Percentiles rank a stretch among this genome's conserved stretches.
These are phyloP conservation scores for Gallinago nigripennis DNA, from an alignment of 2,797 vertebrate species.

Conservation along the genomic window DNA sequence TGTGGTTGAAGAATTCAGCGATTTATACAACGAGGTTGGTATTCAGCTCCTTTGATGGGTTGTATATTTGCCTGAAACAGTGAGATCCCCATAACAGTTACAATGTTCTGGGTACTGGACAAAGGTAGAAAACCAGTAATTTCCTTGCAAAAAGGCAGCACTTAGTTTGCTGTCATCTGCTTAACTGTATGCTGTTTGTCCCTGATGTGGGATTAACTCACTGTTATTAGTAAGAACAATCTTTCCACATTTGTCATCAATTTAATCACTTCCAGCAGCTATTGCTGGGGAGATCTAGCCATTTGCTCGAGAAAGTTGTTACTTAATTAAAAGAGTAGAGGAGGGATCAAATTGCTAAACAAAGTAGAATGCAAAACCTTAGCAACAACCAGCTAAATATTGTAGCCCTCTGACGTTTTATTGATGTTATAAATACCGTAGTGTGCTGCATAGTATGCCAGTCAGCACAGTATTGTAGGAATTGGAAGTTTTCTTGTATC, in stretches of 20 bases:
- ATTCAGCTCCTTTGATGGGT: background rate
- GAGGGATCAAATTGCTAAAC: background rate
- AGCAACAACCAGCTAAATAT: conserved; percentile 31
- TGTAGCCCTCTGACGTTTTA: background rate
- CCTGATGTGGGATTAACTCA: background rate
- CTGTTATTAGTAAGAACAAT: background rate
- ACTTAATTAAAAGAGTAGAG: background rate
- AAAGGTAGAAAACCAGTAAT: background rate
- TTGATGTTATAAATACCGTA: background rate
- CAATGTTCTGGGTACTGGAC: accelerated
- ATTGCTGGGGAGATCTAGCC: background rate
- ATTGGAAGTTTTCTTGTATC: background rate
- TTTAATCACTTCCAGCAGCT: background rate
- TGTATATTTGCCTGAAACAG: background rate
- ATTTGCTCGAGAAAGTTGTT: background rate
- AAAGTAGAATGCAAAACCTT: background rate
- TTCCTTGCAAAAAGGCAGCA: background rate
- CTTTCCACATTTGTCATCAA: background rate
- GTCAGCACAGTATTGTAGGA: background rate
- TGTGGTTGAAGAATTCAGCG: conserved; percentile 99
- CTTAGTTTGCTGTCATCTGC: background rate
- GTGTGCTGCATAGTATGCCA: background rate
- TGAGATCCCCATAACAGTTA: background rate
- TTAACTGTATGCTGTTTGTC: background rate
- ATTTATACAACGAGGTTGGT: conserved; percentile 97